Evolutionary conservation across 2,797 vertebrate species (phyloP).

Genomic region (Melanogrammus aeglefinus): DNA sequence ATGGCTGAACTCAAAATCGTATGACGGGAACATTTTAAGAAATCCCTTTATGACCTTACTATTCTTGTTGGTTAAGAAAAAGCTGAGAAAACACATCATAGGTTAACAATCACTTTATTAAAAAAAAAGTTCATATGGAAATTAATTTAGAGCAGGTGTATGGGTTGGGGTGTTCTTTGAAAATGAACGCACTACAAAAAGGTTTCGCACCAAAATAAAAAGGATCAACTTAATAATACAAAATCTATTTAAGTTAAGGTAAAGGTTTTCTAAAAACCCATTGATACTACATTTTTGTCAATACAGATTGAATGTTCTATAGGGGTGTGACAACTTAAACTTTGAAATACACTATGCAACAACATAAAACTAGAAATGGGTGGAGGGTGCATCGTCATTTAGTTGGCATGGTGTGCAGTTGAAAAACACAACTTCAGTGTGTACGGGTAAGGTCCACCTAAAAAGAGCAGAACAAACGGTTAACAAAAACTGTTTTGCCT

Average conservation of each 20-base stretch:
- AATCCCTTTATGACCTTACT: neutral
- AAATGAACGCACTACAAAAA: constrained; percentile 42
- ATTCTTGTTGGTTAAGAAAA: neutral
- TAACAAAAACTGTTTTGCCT: neutral
- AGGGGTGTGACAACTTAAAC: constrained; percentile 36
- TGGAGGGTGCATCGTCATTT: constrained; percentile 40
- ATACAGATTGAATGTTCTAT: constrained; percentile 34
- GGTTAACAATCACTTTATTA: constrained; percentile 45
- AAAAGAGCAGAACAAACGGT: neutral
- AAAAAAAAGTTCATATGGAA: constrained; percentile 26
- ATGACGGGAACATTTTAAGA: too few species aligned
- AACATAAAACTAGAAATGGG: constrained; percentile 47
- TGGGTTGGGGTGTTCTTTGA: constrained; percentile 2
- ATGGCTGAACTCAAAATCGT: too few species aligned
- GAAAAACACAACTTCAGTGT: constrained; percentile 94
- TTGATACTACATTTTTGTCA: constrained; percentile 41
- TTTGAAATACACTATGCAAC: constrained; percentile 40
- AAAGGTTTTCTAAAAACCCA: constrained; percentile 42
- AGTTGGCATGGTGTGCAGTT: constrained; percentile 89
- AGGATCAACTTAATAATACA: constrained; percentile 35
- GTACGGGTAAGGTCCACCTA: constrained; percentile 90
- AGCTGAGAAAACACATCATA: neutral
- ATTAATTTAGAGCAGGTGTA: constrained; percentile 23
- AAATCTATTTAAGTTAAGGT: constrained; percentile 40
- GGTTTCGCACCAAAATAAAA: constrained; percentile 33